Evolutionary conservation across 2,113 vertebrate genomes (phyloP), one percentile per base, ranked within the genome.

Genomic region (Oncorhynchus mykiss): DNA sequence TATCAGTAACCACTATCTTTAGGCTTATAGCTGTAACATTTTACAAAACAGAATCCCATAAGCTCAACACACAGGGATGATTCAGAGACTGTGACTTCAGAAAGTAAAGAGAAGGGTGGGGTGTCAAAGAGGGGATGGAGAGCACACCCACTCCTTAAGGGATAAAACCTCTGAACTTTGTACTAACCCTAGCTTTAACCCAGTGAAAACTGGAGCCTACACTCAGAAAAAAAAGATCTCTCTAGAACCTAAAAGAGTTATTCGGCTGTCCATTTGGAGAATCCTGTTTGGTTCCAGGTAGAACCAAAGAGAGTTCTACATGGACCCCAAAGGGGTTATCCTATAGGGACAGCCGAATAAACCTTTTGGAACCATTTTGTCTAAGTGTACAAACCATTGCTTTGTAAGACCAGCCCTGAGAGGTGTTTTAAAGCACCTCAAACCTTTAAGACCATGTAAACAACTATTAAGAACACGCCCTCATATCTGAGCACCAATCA

Each of bases 121-220:
- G 70, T 51, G n/a, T 39, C 13, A 49, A 76, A 48, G 29, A 20
- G 29, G 16, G 3, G 51, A 54, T 25, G 12, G n/a, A 34, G 25
- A 9, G 39, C 73, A 73, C 80, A 70, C 75, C 72, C 39, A 76
- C 16, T 51, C 64, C 29, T 20, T 68, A n/a, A 68, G 67, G 31
- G 31, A 68, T 54, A 54, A 34, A 68, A 49, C 24, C 59, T 62
- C 18, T 22, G 59, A n/a, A 62, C n/a, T 3, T 62, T 62, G 59
- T 16, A 45, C 9, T 45, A 45, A 45, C 8, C 59, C 2, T 62
- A 22, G 5, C n/a, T 62, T 5, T 16, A 54, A 62, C 18, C 59
- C 20, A 18, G 51, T 5, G n/a, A 62, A 22, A 62, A 8, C n/a
- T 22, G n/a, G 8, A 62, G 54, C 54, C 3, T 57, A 45, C 39